Conservation (phyloP, 2,113 vertebrate genomes). For the Nicator chloris region DNA sequence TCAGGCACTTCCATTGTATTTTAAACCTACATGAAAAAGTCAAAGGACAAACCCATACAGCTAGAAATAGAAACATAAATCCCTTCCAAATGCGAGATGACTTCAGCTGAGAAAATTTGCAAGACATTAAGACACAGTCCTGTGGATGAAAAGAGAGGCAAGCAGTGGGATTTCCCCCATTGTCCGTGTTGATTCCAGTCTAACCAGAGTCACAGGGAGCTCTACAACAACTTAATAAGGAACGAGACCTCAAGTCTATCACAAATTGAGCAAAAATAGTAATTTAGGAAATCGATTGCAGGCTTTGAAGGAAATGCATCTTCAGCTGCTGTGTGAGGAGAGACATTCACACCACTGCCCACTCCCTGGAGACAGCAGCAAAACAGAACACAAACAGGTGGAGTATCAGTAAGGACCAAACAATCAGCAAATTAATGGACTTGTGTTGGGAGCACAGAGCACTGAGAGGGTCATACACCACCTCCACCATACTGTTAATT, state of each 20-base stretch:
- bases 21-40: slow-evolving; percentile 12
- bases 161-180: neutral
- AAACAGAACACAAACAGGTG: neutral
- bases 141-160: neutral
- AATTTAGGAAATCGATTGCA: neutral
- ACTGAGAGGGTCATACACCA: neutral
- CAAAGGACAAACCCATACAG: slow-evolving; percentile 18
- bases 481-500: neutral
- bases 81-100: neutral
- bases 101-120: neutral
- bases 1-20: slow-evolving; percentile 13
- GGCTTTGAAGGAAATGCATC: neutral
- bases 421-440: neutral
- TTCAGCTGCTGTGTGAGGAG: neutral
- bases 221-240: neutral
- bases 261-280: neutral
- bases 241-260: neutral
- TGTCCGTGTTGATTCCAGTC: neutral
- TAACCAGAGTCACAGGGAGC: neutral
- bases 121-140: neutral
- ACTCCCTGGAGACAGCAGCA: neutral
- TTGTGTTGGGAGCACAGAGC: neutral
- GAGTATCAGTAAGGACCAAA: neutral
- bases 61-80: slow-evolving; percentile 45
- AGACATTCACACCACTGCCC: neutral